Percentiles rank a stretch among this genome's conserved stretches.
Conservation (phyloP, 2,113 vertebrate species). For the Cercopithecus mona region DNA sequence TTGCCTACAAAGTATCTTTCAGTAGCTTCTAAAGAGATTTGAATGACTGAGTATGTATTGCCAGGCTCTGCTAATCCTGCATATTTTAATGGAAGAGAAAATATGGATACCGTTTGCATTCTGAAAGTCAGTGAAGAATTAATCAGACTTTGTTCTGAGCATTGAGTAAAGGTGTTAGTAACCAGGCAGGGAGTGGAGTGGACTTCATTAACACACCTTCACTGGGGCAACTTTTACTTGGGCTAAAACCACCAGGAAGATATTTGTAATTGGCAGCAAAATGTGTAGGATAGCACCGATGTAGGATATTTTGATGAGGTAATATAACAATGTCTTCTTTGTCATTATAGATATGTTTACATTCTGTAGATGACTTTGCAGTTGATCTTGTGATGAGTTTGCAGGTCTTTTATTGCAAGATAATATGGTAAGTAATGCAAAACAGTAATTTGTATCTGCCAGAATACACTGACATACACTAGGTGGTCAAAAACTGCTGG, state of each 20-base stretch:
- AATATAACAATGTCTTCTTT: background rate
- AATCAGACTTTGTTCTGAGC: background rate
- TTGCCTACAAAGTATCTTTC: background rate
- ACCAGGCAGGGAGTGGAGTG: background rate
- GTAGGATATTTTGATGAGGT: background rate
- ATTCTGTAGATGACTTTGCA: background rate
- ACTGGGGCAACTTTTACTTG: background rate
- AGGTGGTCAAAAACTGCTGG: background rate
- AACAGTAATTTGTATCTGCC: background rate
- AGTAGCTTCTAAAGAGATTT: background rate
- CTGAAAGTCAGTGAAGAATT: background rate
- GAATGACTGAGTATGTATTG: background rate
- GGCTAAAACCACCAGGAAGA: background rate
- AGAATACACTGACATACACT: background rate
- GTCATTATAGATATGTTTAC: background rate
- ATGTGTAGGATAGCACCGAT: background rate
- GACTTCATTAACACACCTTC: background rate
- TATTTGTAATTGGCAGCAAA: background rate
- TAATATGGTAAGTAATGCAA: background rate
- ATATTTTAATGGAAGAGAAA: conserved; percentile 1
- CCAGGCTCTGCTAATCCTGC: background rate
- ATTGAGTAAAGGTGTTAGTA: background rate
- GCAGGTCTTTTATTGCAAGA: background rate
- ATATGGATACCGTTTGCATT: background rate
- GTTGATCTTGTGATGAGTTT: background rate